Evolutionary conservation across 2,113 vertebrate genomes (phyloP), one percentile per base, ranked within the genome.

Genomic region (Crypturellus undulatus): DNA sequence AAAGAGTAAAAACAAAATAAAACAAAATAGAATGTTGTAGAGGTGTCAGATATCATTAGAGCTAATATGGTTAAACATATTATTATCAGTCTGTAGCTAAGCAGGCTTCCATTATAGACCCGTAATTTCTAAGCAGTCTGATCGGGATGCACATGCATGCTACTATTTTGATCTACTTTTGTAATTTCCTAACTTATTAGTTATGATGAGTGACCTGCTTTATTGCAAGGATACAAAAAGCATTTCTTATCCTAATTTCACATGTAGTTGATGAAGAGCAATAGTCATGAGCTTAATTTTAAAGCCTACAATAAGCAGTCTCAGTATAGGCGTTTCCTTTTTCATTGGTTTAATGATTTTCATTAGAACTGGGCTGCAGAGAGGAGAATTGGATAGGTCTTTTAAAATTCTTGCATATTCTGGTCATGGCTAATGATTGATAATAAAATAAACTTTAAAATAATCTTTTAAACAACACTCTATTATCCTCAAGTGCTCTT

Each of bases 231-330:
- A 67, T 52, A 64, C 32, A 81, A 84, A 68, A 47, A 78, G 8
- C 16, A 43, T 87, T 91, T 95, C 65, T 95, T 58, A 81, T 84
- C 19, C 51, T 72, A 10, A 38, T 81, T 91, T 92, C 30, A 76
- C 76, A 84, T 72, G 38, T 26, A 82, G 47, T 18, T 75, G 67
- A 76, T 91, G 58, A 84, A 84, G 70, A 81, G 63, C n/a, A 51
- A 15, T 65, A 76, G 13, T 58, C 52, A 79, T 22, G 81, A 82
- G 21, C 25, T 87, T 76, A 87, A 25, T 89, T 67, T 84, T 51
- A 69, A 70, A 79, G 64, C 3, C 3, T 68, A 76, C 28, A 84
- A 30, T 42, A 84, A 89, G 6, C 30, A 34, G 16, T 32, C 24
- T 81, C 56, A 68, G 8, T 6, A 10, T 32, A 84, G 32, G 17